Evolutionary conservation across 2,113 vertebrate genomes (phyloP).

Genomic region (Hydropotes inermis): DNA sequence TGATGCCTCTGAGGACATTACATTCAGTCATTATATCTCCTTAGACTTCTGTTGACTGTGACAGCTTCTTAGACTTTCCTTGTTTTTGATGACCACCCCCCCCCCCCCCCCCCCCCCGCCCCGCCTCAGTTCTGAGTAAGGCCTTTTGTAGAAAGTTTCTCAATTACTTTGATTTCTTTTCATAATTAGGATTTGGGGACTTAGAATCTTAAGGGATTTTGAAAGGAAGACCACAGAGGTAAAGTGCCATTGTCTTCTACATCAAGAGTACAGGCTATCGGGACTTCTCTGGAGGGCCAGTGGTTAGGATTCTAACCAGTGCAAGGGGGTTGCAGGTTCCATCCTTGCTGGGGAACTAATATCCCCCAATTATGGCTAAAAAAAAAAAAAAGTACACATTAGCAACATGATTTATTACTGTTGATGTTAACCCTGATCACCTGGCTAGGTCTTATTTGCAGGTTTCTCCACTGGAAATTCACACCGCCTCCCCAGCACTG

Average conservation of each 20-base stretch:
- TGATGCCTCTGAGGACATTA: neutral
- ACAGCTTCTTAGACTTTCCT: neutral
- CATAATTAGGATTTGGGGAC: neutral
- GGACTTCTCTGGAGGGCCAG: neutral
- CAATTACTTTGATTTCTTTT: neutral
- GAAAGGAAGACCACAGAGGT: neutral
- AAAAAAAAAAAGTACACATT: neutral
- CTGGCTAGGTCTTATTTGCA: neutral
- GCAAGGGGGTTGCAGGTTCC: neutral
- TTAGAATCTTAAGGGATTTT: neutral
- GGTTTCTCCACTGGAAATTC: neutral
- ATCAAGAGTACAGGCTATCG: neutral
- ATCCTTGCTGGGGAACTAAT: neutral
- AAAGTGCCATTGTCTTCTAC: neutral
- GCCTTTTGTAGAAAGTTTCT: neutral
- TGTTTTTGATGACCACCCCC: neutral
- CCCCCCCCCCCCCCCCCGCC: too few species aligned
- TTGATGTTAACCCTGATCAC: neutral
- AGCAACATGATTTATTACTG: neutral
- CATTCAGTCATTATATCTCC: neutral
- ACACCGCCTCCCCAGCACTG: neutral
- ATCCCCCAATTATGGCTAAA: neutral
- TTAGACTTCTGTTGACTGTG: neutral
- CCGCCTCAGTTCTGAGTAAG: neutral
- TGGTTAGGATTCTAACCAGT: neutral